Base-by-base conservation (phyloP, 2,888 invertebrate species). In the Xylophagus ater region DNA sequence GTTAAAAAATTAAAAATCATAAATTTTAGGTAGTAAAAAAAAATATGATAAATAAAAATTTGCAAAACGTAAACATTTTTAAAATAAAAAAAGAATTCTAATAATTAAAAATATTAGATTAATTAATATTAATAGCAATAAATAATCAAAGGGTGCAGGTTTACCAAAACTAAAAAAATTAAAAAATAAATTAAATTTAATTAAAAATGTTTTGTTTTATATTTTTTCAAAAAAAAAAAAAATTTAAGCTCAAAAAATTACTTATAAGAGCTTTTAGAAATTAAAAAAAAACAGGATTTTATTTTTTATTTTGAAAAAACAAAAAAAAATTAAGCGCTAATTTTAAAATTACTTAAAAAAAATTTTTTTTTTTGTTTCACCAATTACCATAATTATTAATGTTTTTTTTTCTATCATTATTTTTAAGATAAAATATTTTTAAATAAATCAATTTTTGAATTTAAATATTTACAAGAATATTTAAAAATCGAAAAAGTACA, bases 401-500 rank as follows among this genome's bases (percentile, higher is more conserved):
- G 13, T 23, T 34, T 23, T 14, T 10, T 12, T 12, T 36, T 18
- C 7, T 36, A 36, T 28, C 14, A 21, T 12, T 34, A 24, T 14
- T 24, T 15, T 34, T 23, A 36, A 26, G 17, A 12, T 15, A 13
- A 20, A 14, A 12, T 12, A 26, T 26, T 26, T 26, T 26, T 26
- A 8, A 5, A 8, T 12, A 26, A 26, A 9, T 26, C n/a, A 5
- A 8, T 8, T 26, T 26, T 26, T 6, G 10, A 13, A 14, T 24
- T 24, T 14, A 18, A 20, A 20, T 12, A n/a, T 19, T 21, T 15
- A 15, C 10, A 33, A 21, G 25, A 34, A 37, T 33, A 32, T 44
- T 43, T 41, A 42, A 23, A 30, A 41, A 42, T 40, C 19, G 34
- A 20, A 25, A 48, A 47, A 49, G 49, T 51, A 49, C 49, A 48